These are phyloP conservation scores for Ectemnius continuus DNA, from an alignment of 2,888 invertebrate genomes.

Conservation along the genomic window DNA sequence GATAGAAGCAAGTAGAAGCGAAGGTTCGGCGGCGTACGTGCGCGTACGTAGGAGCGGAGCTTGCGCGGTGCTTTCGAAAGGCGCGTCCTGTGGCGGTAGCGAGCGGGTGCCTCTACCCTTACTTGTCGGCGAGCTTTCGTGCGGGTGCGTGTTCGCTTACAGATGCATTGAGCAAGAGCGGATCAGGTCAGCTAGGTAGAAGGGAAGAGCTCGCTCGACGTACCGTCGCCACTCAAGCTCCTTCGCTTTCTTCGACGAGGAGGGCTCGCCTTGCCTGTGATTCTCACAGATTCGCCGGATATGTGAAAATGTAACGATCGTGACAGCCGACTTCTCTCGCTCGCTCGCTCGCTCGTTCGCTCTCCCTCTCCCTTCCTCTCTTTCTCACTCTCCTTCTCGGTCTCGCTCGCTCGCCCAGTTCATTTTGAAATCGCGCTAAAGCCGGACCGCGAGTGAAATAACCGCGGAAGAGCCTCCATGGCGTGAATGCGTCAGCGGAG, in stretches of 20 bases:
- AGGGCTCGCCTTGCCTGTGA: background rate
- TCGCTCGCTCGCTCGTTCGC: background rate
- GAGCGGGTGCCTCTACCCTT: constrained; percentile 37
- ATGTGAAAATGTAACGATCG: constrained; percentile 40
- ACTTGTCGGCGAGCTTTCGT: constrained; percentile 57
- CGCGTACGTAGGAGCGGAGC: constrained; percentile 41
- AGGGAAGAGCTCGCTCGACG: constrained; percentile 6
- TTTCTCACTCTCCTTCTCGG: background rate
- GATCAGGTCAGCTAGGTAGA: constrained; percentile 11
- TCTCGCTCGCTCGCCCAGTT: background rate
- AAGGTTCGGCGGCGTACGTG: too few species aligned
- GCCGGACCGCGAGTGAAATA: constrained; percentile 32
- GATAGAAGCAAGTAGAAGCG: too few species aligned
- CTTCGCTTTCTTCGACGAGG: background rate
- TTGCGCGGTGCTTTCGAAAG: constrained; percentile 66
- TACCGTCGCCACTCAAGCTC: background rate
- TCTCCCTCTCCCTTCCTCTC: background rate
- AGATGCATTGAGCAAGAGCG: constrained; percentile 6
- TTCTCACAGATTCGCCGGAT: constrained; percentile 10
- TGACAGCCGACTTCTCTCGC: background rate
- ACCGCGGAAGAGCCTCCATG: constrained; percentile 36
- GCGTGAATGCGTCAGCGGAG: constrained; percentile 38
- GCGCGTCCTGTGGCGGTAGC: constrained; percentile 57
- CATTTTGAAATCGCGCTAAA: background rate
- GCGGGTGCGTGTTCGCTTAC: constrained; percentile 46